Conservation (phyloP, 2,888 invertebrate genomes). For the Drosophila austrosaltans region DNA sequence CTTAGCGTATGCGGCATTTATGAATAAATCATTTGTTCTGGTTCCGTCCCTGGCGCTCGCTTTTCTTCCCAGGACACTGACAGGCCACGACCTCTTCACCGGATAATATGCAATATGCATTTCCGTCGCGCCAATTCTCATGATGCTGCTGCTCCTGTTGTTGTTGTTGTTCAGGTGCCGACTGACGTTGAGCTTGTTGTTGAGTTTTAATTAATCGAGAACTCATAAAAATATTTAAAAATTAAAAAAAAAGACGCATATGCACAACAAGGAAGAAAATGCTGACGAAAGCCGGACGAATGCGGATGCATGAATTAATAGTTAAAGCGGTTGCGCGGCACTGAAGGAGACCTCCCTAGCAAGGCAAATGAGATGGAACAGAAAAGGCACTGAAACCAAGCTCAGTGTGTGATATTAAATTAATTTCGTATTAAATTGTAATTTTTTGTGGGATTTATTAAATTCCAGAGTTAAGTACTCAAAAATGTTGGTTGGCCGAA, state of each 20-base stretch:
- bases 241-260: constrained; percentile 30
- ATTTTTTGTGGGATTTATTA: not conserved
- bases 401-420: not conserved
- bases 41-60: constrained; percentile 18
- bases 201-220: constrained; percentile 70
- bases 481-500: not conserved
- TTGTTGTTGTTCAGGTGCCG: constrained; percentile 33
- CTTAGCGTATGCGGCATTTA: constrained; percentile 48
- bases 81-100: constrained; percentile 27
- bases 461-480: not conserved
- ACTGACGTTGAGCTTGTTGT: constrained; percentile 47
- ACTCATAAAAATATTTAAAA: constrained; percentile 57
- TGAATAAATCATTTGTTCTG: constrained; percentile 63
- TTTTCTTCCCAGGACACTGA: not conserved
- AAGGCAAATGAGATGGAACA: constrained; percentile 1
- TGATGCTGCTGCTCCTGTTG: constrained; percentile 1
- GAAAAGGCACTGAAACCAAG: not conserved
- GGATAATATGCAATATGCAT: constrained; percentile 51
- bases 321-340: not conserved
- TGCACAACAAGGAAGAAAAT: not conserved
- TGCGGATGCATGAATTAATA: constrained; percentile 6
- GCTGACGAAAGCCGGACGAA: constrained; percentile 2
- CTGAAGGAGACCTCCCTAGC: not conserved
- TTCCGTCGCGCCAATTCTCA: constrained; percentile 29
- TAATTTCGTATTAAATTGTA: constrained; percentile 2